A percentile compares a stretch with the other conserved stretches of the same genome.
Evolutionary conservation across 2,888 invertebrate genomes (phyloP).

Genomic region (Xylophagus ater): DNA sequence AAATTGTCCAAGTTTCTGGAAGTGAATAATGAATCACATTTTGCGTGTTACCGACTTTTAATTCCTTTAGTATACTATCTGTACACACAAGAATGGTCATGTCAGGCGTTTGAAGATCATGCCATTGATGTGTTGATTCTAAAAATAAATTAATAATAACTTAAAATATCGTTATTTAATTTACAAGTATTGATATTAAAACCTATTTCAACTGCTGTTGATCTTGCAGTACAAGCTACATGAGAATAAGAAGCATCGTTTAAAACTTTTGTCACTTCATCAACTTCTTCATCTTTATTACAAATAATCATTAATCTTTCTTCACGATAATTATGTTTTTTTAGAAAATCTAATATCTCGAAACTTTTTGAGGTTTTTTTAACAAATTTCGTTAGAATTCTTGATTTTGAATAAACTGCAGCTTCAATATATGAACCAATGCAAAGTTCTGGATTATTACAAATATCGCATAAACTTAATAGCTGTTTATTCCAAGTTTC

Average conservation of each 20-base stretch:
- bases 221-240: slow-evolving; percentile 5
- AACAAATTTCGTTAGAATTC: slow-evolving; percentile 39
- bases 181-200: too few species aligned
- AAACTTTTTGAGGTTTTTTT: slow-evolving; percentile 21
- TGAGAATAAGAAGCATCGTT: slow-evolving; percentile 15
- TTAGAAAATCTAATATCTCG: slow-evolving; percentile 39
- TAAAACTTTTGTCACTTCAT: slow-evolving; percentile 29
- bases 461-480: slow-evolving; percentile 43
- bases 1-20: slow-evolving; percentile 52
- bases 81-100: slow-evolving; percentile 51
- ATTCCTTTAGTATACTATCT: slow-evolving; percentile 51
- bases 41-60: slow-evolving; percentile 53
- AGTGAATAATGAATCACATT: slow-evolving; percentile 62
- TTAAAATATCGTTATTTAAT: too few species aligned
- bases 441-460: slow-evolving; percentile 51
- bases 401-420: slow-evolving; percentile 53
- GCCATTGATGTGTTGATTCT: slow-evolving; percentile 12
- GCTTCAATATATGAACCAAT: slow-evolving; percentile 66
- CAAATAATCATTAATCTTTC: slow-evolving; percentile 53
- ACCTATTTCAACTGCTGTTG: slow-evolving; percentile 15
- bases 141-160: slow-evolving; percentile 1
- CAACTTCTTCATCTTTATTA: slow-evolving; percentile 45
- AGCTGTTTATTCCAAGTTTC: slow-evolving; percentile 53
- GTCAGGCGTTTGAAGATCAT: slow-evolving; percentile 2
- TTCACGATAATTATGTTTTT: slow-evolving; percentile 37